Evolutionary conservation across 1,140 invertebrate genomes (phyloP), one percentile per base, ranked within the genome.

Genomic region (Zaprionus ghesquierei): DNA sequence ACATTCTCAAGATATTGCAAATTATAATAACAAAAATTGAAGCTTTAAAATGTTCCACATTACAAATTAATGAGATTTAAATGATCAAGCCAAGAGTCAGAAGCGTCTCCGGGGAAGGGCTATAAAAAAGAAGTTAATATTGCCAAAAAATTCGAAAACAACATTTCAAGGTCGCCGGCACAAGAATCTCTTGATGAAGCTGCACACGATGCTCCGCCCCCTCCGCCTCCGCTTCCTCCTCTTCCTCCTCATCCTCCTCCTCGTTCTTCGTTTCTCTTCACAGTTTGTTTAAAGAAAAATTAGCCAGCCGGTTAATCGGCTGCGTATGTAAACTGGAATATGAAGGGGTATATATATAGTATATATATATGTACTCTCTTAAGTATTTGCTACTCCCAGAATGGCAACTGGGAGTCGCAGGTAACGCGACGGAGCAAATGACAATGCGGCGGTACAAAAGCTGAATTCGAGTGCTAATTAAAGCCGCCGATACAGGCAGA

Each of bases 391-490:
- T 22, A 59, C 51, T 25, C 41, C 9, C 29, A 58, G 53, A 58
- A 38, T 35, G 31, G 27, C 58, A 56, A 15, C 71, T 31, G 49
- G 59, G 49, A 78, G 38, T 64, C 71, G 44, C 77, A 75, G 80
- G 80, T 82, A 82, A 72, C 49, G 56, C 77, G 61, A 58, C 72
- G 69, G 75, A 10, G n/a, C 25, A 54, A 54, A 54, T 54, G 51
- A 54, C 46, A 61, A 18, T 50, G 41, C 15, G 22, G n/a, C 33
- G 10, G 22, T 13, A 56, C n/a, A 38, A 56, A 56, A 56, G 63
- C 75, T 69, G 63, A 87, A 81, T 81, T 87, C 86, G 68, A 51
- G 72, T 87, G 82, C 84, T 86, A 86, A 86, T 86, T 86, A 86
- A 86, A 78, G 82, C 66, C 64, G 65, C 49, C 44, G 70, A 60